Percentiles rank a stretch among this genome's conserved stretches.
phyloP scores from a whole-genome alignment of 2,888 invertebrate species.

The Elegia similella region DNA sequence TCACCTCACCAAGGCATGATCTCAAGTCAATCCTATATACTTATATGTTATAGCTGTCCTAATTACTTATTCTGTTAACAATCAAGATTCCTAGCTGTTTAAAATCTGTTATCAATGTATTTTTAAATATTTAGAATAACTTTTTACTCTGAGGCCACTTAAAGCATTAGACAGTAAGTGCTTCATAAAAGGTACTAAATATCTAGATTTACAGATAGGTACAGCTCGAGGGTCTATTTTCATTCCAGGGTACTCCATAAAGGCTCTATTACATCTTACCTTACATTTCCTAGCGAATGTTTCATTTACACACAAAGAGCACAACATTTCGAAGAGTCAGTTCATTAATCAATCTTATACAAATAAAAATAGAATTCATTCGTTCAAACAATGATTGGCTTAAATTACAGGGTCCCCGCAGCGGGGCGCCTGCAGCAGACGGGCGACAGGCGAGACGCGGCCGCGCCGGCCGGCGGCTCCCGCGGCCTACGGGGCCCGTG shows the following conservation, averaged over 20 bases:
- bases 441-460: background rate
- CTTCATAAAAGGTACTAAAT: background rate
- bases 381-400: conserved; percentile 29
- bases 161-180: background rate
- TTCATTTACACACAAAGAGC: conserved; percentile 34
- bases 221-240: background rate
- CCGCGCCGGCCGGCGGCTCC: conserved; percentile 22
- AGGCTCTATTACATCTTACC: conserved; percentile 23
- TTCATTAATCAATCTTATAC: conserved; percentile 30
- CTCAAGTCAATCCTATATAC: conserved; percentile 8
- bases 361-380: conserved; percentile 32
- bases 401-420: conserved; percentile 30
- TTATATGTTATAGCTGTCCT: conserved; percentile 12
- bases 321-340: conserved; percentile 35
- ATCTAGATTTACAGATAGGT: background rate
- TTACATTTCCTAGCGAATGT: conserved; percentile 20
- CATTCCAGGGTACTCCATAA: background rate
- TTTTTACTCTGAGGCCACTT: background rate
- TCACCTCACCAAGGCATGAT: conserved; percentile 4
- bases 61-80: conserved; percentile 11
- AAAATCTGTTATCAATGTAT: no score
- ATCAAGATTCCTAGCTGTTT: conserved; percentile 6
- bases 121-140: no score
- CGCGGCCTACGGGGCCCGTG: conserved; percentile 9
- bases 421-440: conserved; percentile 18